Base-by-base conservation (phyloP, 2,113 vertebrate genomes). In the Ageneiosus marmoratus region DNA sequence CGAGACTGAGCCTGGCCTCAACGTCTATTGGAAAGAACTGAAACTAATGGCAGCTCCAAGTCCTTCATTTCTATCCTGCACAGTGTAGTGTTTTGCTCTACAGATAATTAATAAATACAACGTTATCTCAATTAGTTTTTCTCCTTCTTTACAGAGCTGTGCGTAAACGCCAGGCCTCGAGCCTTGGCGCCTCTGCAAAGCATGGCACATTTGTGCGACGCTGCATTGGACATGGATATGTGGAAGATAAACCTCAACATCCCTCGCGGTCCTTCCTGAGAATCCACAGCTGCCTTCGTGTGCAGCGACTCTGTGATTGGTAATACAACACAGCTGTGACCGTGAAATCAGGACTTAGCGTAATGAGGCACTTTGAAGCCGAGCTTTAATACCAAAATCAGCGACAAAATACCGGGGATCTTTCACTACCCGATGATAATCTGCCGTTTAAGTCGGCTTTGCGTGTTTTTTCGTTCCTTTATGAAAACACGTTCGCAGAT, bases 321-420 rank as follows among this genome's bases (percentile, higher is more conserved):
- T 94, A 94, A 95, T 92, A 86, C 76, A 83, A 82, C 86, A 73
- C 94, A 95, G 93, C 94, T 94, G 94, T 92, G 92, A 92, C 92
- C 93, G 91, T 93, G 92, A 95, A 94, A 94, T 94, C 92, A 89
- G 93, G 93, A 92, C 91, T 94, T 94, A 94, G 91, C 48, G 76
- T 93, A 94, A 95, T 94, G 92, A 93, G 92, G 85, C 89, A 89
- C 92, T 94, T 94, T 93, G 92, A 94, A 94, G 93, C 91, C 29
- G 90, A 90, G 91, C 87, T 90, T 93, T 94, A 93, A 94, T 93
- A 93, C 94, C 91, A 89, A 93, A 93, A 94, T 94, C 93, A 93
- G 90, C 84, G 86, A 91, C 91, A 90, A 92, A 94, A 94, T 92
- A 91, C 89, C 84, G 87, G 88, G 89, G 90, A 93, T 92, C 92